These are phyloP conservation scores for Eurystomus glaucurus DNA, from an alignment of 2,797 vertebrate genomes.

Conservation along the genomic window DNA sequence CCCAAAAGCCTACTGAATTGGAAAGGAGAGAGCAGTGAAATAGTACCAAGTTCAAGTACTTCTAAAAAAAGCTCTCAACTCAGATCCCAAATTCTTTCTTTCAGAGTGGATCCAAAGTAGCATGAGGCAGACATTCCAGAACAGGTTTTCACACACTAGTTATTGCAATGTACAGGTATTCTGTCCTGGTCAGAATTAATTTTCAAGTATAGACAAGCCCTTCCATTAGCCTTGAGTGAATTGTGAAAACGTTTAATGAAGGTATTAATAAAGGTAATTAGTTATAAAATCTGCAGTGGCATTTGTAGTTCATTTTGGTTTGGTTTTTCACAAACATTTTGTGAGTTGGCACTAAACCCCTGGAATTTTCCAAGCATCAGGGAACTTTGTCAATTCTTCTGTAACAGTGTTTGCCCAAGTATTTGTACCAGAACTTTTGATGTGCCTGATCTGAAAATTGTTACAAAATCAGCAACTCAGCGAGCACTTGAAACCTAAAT, in stretches of 20 bases:
- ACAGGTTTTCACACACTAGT: conserved; percentile 22
- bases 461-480: neutral
- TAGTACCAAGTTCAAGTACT: neutral
- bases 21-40: neutral
- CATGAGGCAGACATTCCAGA: neutral
- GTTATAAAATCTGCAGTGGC: neutral
- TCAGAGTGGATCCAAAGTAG: neutral
- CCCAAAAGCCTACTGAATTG: neutral
- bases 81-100: neutral
- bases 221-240: neutral
- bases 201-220: neutral
- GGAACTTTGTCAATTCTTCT: neutral
- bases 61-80: neutral
- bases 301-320: neutral
- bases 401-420: neutral
- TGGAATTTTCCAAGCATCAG: neutral
- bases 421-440: neutral
- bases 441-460: neutral
- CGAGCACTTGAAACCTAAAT: neutral
- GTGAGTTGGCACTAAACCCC: neutral
- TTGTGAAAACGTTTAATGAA: neutral
- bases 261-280: neutral
- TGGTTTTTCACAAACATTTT: neutral
- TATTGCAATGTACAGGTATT: neutral
- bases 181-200: conserved; percentile 12